These are phyloP conservation scores for Latrodectus elegans DNA, from an alignment of 2,888 invertebrate genomes.

Conservation along the genomic window DNA sequence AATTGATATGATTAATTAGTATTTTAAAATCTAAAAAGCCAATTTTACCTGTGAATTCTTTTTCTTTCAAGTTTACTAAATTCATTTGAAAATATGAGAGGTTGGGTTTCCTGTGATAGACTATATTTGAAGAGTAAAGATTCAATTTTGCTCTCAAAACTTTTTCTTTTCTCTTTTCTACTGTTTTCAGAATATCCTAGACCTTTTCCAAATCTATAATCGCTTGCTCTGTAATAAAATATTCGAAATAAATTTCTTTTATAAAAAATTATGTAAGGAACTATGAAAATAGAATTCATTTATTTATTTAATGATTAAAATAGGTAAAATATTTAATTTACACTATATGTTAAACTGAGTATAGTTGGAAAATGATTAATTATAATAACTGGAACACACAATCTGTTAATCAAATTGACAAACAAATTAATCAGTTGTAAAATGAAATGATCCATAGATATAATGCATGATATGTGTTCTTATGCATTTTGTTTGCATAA, in stretches of 20 bases:
- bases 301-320: too few relatives aligned
- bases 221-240: conserved; percentile 67
- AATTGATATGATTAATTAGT: neutral
- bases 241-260: conserved; percentile 46
- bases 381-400: too few relatives aligned
- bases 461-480: too few relatives aligned
- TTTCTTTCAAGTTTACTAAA: conserved; percentile 76
- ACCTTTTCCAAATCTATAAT: conserved; percentile 72
- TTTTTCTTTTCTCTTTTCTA: neutral
- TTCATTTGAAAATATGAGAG: conserved; percentile 75
- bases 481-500: too few relatives aligned
- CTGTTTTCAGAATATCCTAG: conserved; percentile 72
- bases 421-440: too few relatives aligned
- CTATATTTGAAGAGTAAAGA: conserved; percentile 55
- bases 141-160: conserved; percentile 18
- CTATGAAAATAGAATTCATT: too few relatives aligned
- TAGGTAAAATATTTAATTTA: too few relatives aligned
- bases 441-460: too few relatives aligned
- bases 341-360: too few relatives aligned
- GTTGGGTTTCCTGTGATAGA: conserved; percentile 73
- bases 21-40: neutral
- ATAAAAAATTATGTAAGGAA: too few relatives aligned
- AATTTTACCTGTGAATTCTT: conserved; percentile 74
- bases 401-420: too few relatives aligned
- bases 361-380: too few relatives aligned